Evolutionary conservation across 2,888 invertebrate species (phyloP).

Genomic region (Dynastes maya): DNA sequence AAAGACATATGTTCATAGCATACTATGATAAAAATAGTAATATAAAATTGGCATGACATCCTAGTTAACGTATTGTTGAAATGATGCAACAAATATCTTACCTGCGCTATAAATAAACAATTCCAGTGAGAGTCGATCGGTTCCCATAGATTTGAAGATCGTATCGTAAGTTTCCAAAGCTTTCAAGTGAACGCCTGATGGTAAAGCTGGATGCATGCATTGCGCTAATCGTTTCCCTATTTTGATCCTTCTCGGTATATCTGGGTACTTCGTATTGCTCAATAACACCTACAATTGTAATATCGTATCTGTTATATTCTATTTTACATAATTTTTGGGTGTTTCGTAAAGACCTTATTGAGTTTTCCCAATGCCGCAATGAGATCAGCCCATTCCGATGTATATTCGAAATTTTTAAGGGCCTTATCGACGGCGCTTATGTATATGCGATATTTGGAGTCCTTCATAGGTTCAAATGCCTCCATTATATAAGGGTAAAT

Average conservation of each 20-base stretch:
- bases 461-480: constrained; percentile 86
- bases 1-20: background rate
- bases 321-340: background rate
- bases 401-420: constrained; percentile 91
- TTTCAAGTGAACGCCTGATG: constrained; percentile 92
- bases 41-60: constrained; percentile 4
- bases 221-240: constrained; percentile 93
- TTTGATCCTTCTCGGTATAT: constrained; percentile 89
- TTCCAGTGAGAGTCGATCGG: constrained; percentile 84
- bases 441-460: constrained; percentile 87
- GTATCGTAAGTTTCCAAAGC: constrained; percentile 93
- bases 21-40: constrained; percentile 15
- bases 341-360: constrained; percentile 80
- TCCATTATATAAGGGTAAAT: constrained; percentile 70
- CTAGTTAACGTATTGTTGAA: background rate
- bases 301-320: background rate
- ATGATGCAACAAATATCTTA: constrained; percentile 59
- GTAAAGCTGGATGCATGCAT: constrained; percentile 94
- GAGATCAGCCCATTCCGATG: constrained; percentile 96
- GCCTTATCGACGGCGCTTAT: constrained; percentile 89
- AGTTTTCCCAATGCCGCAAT: constrained; percentile 92
- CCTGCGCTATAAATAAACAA: constrained; percentile 87
- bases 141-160: constrained; percentile 91
- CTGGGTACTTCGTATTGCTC: constrained; percentile 85
- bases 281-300: constrained; percentile 77